Base-by-base conservation (phyloP, 2,888 invertebrate species). In the Drosophila melanosoma region DNA sequence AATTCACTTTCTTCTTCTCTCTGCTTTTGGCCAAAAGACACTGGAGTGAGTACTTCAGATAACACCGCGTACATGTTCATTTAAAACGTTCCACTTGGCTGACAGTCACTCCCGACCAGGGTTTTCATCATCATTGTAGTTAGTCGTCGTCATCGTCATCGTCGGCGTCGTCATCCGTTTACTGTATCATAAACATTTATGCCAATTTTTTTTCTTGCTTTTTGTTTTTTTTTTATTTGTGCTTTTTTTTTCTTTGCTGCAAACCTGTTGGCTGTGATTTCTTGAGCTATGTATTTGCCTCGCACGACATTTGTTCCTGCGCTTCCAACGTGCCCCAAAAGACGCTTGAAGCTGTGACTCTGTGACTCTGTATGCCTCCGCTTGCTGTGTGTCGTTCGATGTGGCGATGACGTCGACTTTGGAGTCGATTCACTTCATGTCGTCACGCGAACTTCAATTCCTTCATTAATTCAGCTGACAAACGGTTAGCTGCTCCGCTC, bases 151-250 rank as follows among this genome's bases (percentile, higher is more conserved):
- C 62, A 58, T 71, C 52, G 66, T 51, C 64, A 58, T 74, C 48
- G 60, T 56, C 45, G 23, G 23, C 62, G 67, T 72, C 66, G 69
- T 78, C 86, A 86, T 88, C 82, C 79, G 84, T 88, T 87, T 81
- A 79, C 87, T 86, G 79, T 90, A 83, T 88, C 89, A 87, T 90
- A 87, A 86, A 87, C 83, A 90, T 86, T 74, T 83, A 89, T 88
- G 79, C 74, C 77, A 79, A 74, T 87, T 74, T 79, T 77, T 71
- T 49, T 32, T 52, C 42, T 57, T 11, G 23, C 58, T 45, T 40
- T 52, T 32, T 33, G 29, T 32, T 42, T 57, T 3, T 57, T 62
- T 68, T 33, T 60, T n/a, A n/a, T n/a, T 72, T 72, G 45, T 71
- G 1, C 8, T 49, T 73, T 66, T 81, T 76, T 78, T 81, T 74